A percentile compares a stretch with the other conserved stretches of the same genome.
These are phyloP conservation scores for Disparrhopalites patrizii DNA, from an alignment of 2,888 invertebrate species.

Conservation along the genomic window DNA sequence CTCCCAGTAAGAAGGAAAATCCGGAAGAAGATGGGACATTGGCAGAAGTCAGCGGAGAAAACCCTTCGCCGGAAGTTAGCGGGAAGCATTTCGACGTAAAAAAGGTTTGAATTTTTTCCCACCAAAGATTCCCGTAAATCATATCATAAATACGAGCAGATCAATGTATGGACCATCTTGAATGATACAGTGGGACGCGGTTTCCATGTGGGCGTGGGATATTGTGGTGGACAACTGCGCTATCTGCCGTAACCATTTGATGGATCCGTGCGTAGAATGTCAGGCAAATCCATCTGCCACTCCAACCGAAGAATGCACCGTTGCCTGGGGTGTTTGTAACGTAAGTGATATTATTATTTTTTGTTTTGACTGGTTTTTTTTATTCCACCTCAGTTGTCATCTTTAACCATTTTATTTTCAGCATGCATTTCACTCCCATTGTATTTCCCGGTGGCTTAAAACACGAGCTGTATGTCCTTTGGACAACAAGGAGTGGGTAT, in stretches of 20 bases:
- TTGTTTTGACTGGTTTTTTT: too few species aligned
- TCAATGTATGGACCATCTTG: too few species aligned
- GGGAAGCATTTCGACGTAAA: too few species aligned
- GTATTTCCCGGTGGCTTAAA: constrained; percentile 98
- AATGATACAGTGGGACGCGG: constrained; percentile 91
- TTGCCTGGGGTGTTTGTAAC: constrained; percentile 99
- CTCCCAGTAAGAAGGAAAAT: too few species aligned
- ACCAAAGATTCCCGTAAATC: too few species aligned
- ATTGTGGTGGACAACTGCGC: constrained; percentile 99
- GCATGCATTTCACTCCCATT: constrained; percentile 99
- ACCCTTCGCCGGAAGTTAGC: too few species aligned
- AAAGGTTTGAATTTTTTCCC: too few species aligned
- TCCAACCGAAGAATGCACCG: constrained; percentile 97
- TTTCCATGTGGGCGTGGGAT: constrained; percentile 99
- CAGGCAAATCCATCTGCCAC: constrained; percentile 97
- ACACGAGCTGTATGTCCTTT: constrained; percentile 99
- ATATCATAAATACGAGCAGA: too few species aligned
- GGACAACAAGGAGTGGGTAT: constrained; percentile 99
- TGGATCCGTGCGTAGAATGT: constrained; percentile 99
- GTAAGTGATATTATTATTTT: constrained; percentile 59
- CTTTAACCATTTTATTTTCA: too few species aligned
- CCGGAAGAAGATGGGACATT: too few species aligned
- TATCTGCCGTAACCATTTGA: constrained; percentile 98
- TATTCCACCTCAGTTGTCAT: too few species aligned
- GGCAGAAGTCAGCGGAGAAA: too few species aligned